Base-by-base conservation (phyloP, 2,797 vertebrate species). In the Phataginus tricuspis region DNA sequence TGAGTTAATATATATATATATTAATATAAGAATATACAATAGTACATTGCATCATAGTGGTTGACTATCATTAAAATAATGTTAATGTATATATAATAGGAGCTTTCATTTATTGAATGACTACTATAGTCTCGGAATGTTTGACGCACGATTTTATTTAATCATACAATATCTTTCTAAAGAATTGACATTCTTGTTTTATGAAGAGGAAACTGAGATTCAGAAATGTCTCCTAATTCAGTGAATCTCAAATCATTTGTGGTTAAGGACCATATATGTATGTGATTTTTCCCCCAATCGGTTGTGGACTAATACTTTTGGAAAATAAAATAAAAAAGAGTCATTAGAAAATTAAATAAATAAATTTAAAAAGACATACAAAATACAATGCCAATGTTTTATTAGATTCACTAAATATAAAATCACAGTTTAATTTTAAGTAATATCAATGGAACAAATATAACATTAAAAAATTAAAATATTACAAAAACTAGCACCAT, bases 141-240 rank as follows among this genome's bases (percentile, higher is more conserved):
- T 69, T 95, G 72, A 27, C 23, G 93, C 51, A 34, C 39, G 31
- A 92, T 93, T 93, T 95, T 80, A 92, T 66, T 86, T 83, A 74
- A 84, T 61, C 78, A 51, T 82, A 34, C 7, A 86, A 10, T 71
- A 66, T 61, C 31, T 89, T 95, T 88, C 69, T n/a, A 71, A 94
- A 69, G 21, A 74, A 74, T 49, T 71, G 51, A 49, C 29, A 74
- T 82, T 78, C 29, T 53, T 94, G 23, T 68, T 94, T 94, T 93
- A 68, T 34, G 11, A 82, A 37, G 8, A 66, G 14, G 57, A 66
- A 87, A 64, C 61, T 79, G 39, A 90, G 31, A 75, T 51, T 64
- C 66, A 86, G 51, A 66, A 94, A 77, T 10, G 9, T 75, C 66
- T 61, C 9, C 7, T 49, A 57, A 49, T 63, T 84, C 31, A 66